Conservation (phyloP, 2,113 vertebrate species). For the Lampris megalopsis region DNA sequence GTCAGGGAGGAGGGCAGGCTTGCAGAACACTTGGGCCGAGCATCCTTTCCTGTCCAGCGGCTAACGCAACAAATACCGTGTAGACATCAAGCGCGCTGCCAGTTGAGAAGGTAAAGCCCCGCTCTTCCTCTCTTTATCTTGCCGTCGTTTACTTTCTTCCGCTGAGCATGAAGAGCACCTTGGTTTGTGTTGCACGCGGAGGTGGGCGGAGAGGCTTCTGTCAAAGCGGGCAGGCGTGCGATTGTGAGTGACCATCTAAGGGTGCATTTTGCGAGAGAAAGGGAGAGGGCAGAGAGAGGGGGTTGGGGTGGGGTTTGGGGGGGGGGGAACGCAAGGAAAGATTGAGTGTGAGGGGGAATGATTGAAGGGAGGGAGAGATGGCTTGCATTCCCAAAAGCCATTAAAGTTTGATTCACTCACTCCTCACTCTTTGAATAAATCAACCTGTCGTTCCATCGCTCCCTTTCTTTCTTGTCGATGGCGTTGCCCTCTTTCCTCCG, state of each 20-base stretch:
- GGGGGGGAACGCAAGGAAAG: constrained; percentile 40
- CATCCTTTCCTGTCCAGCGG: constrained; percentile 73
- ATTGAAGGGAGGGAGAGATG: constrained; percentile 62
- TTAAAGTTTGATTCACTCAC: constrained; percentile 83
- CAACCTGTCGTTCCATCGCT: constrained; percentile 74
- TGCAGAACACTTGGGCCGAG: constrained; percentile 41
- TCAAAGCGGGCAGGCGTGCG: constrained; percentile 51
- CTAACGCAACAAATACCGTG: constrained; percentile 68
- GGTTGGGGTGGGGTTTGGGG: constrained; percentile 11
- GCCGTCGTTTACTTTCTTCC: constrained; percentile 77
- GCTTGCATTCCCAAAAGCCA: constrained; percentile 76
- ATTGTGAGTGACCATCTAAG: constrained; percentile 66
- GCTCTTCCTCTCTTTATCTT: constrained; percentile 72
- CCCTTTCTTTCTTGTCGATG: constrained; percentile 69
- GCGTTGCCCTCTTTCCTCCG: constrained; percentile 44
- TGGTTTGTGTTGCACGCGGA: constrained; percentile 67
- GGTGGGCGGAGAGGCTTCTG: constrained; percentile 63
- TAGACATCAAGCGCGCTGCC: constrained; percentile 54
- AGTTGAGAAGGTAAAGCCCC: constrained; percentile 74
- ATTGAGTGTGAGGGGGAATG: constrained; percentile 39
- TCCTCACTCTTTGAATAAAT: constrained; percentile 83
- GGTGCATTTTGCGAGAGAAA: constrained; percentile 29
- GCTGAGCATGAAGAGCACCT: constrained; percentile 87
- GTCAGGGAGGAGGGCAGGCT: constrained; percentile 42
- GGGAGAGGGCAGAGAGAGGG: not conserved